Evolutionary conservation across 2,113 vertebrate species (phyloP).

Genomic region (Saccopteryx leptura): DNA sequence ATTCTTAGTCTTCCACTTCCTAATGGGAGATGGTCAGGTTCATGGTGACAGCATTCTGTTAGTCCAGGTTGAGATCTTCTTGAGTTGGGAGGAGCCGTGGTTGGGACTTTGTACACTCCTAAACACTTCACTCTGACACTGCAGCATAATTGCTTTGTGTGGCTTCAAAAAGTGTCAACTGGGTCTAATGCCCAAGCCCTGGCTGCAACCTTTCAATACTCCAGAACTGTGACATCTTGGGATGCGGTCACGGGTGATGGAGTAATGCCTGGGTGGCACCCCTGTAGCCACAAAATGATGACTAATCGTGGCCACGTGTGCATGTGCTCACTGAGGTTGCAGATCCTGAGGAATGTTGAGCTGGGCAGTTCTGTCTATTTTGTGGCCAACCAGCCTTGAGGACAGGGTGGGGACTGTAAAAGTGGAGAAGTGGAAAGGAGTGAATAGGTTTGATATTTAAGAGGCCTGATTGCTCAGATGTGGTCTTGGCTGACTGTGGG

Average conservation of each 20-base stretch:
- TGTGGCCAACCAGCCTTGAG: not conserved
- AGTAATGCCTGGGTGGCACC: not conserved
- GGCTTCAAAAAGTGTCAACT: fast-evolving
- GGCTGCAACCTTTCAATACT: fast-evolving
- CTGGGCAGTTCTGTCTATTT: not conserved
- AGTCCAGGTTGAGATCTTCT: not conserved
- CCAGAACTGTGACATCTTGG: fast-evolving
- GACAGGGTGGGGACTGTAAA: not conserved
- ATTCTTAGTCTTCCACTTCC: not conserved
- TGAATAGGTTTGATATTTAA: not conserved
- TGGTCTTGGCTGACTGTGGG: fast-evolving
- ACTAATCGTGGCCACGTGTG: fast-evolving
- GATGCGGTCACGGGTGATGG: fast-evolving
- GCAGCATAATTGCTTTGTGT: fast-evolving
- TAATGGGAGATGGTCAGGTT: not conserved
- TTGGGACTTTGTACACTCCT: fast-evolving
- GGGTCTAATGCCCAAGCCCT: not conserved
- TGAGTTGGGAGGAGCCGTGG: not conserved
- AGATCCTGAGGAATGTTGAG: not conserved
- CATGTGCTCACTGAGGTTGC: not conserved
- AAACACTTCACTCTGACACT: no score
- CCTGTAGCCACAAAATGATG: fast-evolving
- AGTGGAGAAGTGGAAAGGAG: not conserved
- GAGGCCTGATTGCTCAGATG: not conserved
- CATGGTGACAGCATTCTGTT: not conserved